Conservation (phyloP, 2,888 invertebrate species). For the Philaethria dido region DNA sequence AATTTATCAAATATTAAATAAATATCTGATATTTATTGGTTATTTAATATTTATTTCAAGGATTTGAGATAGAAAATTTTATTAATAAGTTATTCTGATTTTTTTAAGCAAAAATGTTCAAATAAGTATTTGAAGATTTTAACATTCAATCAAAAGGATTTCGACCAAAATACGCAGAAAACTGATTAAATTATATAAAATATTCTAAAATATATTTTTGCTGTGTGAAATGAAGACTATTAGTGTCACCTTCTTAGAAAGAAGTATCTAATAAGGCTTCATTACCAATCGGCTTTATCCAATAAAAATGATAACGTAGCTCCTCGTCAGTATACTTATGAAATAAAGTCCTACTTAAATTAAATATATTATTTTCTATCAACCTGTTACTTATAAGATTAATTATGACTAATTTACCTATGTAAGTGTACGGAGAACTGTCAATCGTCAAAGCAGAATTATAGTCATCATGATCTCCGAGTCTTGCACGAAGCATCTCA, state of each 20-base stretch:
- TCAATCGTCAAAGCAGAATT: conserved; percentile 46
- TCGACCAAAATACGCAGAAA: neutral
- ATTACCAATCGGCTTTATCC: conserved; percentile 18
- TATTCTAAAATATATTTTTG: too few relatives aligned
- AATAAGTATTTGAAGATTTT: too few relatives aligned
- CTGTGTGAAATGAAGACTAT: conserved; percentile 9
- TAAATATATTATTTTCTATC: neutral
- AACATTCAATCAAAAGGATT: too few relatives aligned
- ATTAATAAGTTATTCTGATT: too few relatives aligned
- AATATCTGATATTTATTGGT: too few relatives aligned
- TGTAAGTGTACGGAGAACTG: conserved; percentile 43
- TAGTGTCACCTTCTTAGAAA: conserved; percentile 22
- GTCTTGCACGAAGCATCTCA: conserved; percentile 51
- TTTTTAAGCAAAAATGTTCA: too few relatives aligned
- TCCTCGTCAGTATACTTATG: neutral
- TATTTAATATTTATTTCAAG: too few relatives aligned
- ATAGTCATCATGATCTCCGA: conserved; percentile 46
- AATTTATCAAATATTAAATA: too few relatives aligned
- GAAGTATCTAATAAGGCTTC: conserved; percentile 19
- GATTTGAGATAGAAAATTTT: too few relatives aligned
- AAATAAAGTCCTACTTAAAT: neutral
- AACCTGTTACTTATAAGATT: neutral
- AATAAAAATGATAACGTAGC: conserved; percentile 19
- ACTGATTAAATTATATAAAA: neutral
- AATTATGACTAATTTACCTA: conserved; percentile 43